Evolutionary conservation across 2,888 invertebrate genomes (phyloP).

Genomic region (Acheta domesticus): DNA sequence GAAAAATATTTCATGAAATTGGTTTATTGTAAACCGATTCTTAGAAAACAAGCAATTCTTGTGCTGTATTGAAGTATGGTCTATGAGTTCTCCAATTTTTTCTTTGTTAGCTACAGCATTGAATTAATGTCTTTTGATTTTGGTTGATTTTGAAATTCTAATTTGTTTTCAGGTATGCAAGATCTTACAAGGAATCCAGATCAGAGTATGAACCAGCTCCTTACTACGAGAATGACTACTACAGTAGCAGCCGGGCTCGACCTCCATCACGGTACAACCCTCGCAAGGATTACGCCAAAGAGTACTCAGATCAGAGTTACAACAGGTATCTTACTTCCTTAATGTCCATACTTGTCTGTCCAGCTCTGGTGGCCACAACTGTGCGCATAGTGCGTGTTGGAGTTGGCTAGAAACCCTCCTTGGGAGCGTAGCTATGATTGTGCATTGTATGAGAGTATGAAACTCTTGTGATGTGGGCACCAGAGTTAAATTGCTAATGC

Average conservation of each 20-base stretch:
- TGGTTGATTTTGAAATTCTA: background rate
- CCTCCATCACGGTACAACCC: conserved; percentile 28
- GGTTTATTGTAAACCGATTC: too few relatives aligned
- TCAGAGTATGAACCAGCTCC: conserved; percentile 35
- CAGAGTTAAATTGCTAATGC: too few relatives aligned
- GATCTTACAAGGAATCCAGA: conserved; percentile 34
- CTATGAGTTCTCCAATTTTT: too few relatives aligned
- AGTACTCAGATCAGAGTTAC: conserved; percentile 50
- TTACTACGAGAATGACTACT: conserved; percentile 36
- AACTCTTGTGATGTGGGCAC: too few relatives aligned
- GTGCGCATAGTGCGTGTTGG: background rate
- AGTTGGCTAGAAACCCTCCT: background rate
- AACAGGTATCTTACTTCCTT: conserved; percentile 47
- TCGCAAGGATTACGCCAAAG: conserved; percentile 42
- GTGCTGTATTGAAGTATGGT: too few relatives aligned
- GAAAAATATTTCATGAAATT: too few relatives aligned
- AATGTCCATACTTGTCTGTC: conserved; percentile 25
- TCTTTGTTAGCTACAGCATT: too few relatives aligned
- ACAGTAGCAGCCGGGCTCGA: conserved; percentile 25
- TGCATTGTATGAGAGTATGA: too few relatives aligned
- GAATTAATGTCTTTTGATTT: too few relatives aligned
- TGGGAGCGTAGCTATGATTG: too few relatives aligned
- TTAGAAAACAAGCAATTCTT: too few relatives aligned
- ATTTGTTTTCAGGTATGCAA: conserved; percentile 29
- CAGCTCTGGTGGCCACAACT: background rate